Evolutionary conservation across 2,888 invertebrate genomes (phyloP).

Genomic region (Lochmaea crataegi): DNA sequence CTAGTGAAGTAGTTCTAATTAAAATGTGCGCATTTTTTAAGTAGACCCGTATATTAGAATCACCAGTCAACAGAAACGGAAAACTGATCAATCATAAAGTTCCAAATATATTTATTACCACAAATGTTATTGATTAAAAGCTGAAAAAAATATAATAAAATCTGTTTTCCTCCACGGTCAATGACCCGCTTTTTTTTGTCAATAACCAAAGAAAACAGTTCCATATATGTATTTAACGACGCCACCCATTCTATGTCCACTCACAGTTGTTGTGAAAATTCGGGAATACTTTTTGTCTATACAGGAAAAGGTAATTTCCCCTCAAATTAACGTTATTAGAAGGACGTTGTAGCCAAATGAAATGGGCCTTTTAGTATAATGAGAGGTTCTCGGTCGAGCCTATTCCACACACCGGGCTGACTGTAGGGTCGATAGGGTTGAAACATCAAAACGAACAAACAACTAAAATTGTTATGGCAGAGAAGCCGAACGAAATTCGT

Average conservation of each 20-base stretch:
- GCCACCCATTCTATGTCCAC: conserved; percentile 14
- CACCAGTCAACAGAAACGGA: too few relatives aligned
- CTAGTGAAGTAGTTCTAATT: too few relatives aligned
- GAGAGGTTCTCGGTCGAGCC: conserved; percentile 54
- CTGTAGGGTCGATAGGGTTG: conserved; percentile 31
- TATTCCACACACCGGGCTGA: conserved; percentile 42
- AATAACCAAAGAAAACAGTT: conserved; percentile 5
- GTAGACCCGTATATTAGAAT: too few relatives aligned
- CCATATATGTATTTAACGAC: not conserved
- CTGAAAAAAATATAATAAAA: not conserved
- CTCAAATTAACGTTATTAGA: conserved; percentile 55
- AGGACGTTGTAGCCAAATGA: conserved; percentile 55
- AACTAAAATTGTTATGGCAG: conserved; percentile 9
- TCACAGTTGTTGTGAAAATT: conserved; percentile 29
- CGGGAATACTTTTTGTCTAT: conserved; percentile 37
- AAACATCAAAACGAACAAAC: conserved; percentile 24
- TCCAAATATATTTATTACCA: too few relatives aligned
- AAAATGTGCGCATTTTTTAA: too few relatives aligned
- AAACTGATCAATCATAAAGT: too few relatives aligned
- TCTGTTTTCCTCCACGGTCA: conserved; percentile 10
- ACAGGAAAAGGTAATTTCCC: conserved; percentile 47
- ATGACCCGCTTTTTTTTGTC: not conserved
- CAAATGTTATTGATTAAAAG: not conserved
- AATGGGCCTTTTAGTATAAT: conserved; percentile 60
- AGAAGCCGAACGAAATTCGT: conserved; percentile 9